These are phyloP conservation scores for Argyrosomus japonicus DNA, from an alignment of 2,113 vertebrate species.

Conservation along the genomic window DNA sequence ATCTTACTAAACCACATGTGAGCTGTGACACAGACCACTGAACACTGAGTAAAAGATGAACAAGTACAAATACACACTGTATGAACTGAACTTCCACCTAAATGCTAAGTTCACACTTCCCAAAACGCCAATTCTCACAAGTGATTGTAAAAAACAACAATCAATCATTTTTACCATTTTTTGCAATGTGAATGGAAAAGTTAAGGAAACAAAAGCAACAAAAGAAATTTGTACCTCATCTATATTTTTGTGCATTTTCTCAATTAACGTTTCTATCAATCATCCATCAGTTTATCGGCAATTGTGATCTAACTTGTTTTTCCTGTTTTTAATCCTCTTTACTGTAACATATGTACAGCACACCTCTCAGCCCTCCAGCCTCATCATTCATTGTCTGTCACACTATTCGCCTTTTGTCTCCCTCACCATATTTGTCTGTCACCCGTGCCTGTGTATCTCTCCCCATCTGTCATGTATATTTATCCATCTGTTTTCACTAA, in stretches of 20 bases:
- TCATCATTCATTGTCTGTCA: background rate
- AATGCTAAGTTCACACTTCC: background rate
- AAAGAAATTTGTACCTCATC: background rate
- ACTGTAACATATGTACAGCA: background rate
- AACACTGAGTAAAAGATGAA: too few species aligned
- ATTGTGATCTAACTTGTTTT: background rate
- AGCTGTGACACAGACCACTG: background rate
- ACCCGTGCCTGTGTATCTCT: background rate
- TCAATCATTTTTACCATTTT: background rate
- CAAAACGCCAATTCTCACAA: background rate
- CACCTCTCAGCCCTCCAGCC: background rate
- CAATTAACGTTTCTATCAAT: background rate
- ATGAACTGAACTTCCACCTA: background rate
- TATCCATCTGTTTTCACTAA: constrained; percentile 38
- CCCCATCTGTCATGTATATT: constrained; percentile 9
- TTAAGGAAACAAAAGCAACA: background rate
- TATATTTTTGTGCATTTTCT: background rate
- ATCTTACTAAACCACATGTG: background rate
- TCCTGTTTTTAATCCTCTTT: constrained; percentile 10
- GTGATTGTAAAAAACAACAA: background rate
- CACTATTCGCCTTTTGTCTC: constrained; percentile 28
- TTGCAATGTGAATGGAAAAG: background rate
- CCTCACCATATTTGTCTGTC: constrained; percentile 26
- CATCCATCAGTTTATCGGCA: background rate
- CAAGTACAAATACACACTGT: background rate